phyloP scores from a whole-genome alignment of 2,888 invertebrate genomes.

The Dryocosmus kuriphilus region DNA sequence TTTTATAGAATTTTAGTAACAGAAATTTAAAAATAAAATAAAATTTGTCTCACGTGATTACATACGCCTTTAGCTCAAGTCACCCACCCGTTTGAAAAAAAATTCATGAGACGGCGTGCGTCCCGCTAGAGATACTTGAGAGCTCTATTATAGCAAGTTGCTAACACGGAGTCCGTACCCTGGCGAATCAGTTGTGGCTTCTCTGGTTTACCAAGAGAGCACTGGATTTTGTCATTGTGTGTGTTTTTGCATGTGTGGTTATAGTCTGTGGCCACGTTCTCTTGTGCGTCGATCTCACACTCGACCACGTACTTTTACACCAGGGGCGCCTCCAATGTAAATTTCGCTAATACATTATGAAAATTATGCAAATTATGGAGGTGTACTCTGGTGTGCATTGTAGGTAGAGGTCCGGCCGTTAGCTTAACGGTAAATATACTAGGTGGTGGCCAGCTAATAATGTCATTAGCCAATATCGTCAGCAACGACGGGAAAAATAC shows the following conservation, averaged over 20 bases:
- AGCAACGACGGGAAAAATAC: no score
- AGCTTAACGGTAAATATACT: conserved; percentile 5
- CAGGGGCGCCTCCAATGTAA: conserved; percentile 60
- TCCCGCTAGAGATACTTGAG: no score
- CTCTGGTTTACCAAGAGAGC: not conserved
- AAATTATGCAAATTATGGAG: conserved; percentile 68
- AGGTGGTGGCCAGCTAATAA: conserved; percentile 16
- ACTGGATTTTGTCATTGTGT: not conserved
- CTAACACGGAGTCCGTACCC: no score
- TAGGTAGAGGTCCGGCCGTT: conserved; percentile 15
- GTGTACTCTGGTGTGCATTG: conserved; percentile 39
- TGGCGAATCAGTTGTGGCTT: not conserved
- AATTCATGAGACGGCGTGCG: no score
- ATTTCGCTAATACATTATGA: conserved; percentile 69
- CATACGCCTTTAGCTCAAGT: no score
- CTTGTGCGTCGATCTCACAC: not conserved
- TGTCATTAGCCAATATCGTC: conserved; percentile 1
- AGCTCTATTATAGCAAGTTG: no score
- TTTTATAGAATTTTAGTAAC: no score
- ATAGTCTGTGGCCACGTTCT: not conserved
- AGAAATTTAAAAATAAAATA: no score
- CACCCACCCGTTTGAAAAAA: no score
- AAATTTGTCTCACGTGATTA: no score
- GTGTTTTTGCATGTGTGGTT: not conserved
- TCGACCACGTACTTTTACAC: conserved; percentile 20